These are phyloP conservation scores for Siphlonurus alternatus DNA, from an alignment of 2,888 invertebrate species.

Conservation along the genomic window DNA sequence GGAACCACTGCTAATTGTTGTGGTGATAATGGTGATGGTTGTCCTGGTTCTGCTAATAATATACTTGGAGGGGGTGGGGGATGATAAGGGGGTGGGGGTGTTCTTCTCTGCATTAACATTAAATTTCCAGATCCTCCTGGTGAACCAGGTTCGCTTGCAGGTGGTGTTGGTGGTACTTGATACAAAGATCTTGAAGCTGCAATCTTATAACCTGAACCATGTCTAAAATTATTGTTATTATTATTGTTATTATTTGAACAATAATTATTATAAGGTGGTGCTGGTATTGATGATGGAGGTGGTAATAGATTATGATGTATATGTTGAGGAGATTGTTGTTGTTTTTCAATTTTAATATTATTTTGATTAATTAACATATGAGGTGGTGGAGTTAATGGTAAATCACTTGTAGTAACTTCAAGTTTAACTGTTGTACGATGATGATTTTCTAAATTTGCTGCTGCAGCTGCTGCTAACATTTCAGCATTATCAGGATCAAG, in stretches of 20 bases:
- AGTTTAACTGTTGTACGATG: constrained; percentile 29
- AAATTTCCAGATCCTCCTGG: background rate
- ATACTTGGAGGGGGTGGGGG: constrained; percentile 14
- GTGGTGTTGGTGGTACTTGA: constrained; percentile 67
- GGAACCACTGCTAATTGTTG: constrained; percentile 17
- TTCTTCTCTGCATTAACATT: constrained; percentile 24
- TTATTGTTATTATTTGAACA: background rate
- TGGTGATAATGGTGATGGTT: constrained; percentile 1
- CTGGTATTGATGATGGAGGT: constrained; percentile 5
- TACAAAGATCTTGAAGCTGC: constrained; percentile 31
- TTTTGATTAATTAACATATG: background rate
- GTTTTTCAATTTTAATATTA: background rate
- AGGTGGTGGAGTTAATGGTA: background rate
- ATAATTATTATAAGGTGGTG: no score
- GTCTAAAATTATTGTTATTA: background rate
- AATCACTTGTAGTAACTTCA: background rate
- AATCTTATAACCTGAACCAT: background rate
- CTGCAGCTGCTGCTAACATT: constrained; percentile 52
- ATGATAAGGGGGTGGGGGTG: constrained; percentile 24
- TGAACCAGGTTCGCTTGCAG: background rate
- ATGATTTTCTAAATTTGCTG: constrained; percentile 16
- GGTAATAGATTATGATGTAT: background rate
- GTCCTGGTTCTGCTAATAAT: background rate
- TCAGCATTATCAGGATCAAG: constrained; percentile 81
- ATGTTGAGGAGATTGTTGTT: no score